These are phyloP conservation scores for Platycheirus rosarum DNA, from an alignment of 2,888 invertebrate species.

Conservation along the genomic window DNA sequence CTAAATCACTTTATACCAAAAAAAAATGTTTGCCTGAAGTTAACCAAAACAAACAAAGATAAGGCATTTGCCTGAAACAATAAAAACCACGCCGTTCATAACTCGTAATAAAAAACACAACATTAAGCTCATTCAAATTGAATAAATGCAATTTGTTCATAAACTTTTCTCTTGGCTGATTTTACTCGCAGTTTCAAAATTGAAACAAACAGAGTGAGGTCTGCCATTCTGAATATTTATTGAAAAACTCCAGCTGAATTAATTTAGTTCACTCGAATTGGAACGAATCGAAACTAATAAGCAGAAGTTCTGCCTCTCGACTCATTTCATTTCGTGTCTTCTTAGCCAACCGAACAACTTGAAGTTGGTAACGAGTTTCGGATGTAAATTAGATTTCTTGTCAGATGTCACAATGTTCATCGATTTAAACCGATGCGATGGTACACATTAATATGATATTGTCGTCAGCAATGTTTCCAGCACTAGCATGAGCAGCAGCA, in stretches of 20 bases:
- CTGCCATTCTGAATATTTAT: constrained; percentile 40
- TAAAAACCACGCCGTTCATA: constrained; percentile 3
- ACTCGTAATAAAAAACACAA: constrained; percentile 1
- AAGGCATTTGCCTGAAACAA: constrained; percentile 7
- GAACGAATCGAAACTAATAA: constrained; percentile 45
- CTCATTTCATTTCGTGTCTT: not conserved
- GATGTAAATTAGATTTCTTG: constrained; percentile 53
- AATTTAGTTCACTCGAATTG: constrained; percentile 37
- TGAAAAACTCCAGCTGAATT: constrained; percentile 44
- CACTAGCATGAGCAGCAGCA: not conserved
- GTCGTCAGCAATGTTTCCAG: constrained; percentile 12
- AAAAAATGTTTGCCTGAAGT: not conserved
- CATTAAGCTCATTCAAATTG: constrained; percentile 36
- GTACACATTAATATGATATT: constrained; percentile 40
- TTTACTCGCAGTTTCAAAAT: constrained; percentile 7
- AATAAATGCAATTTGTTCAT: constrained; percentile 40
- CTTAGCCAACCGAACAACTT: constrained; percentile 24
- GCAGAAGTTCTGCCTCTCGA: constrained; percentile 30
- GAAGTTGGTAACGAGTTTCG: constrained; percentile 50
- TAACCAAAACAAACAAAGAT: not conserved
- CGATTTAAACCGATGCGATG: constrained; percentile 33
- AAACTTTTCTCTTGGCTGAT: constrained; percentile 20
- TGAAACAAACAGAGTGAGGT: constrained; percentile 17
- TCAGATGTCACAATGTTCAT: constrained; percentile 56
- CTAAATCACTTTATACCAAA: too few relatives aligned